Percentiles rank a stretch among this genome's conserved stretches.
Conservation (phyloP, 2,797 vertebrate genomes). For the Pantherophis vulpinus region DNA sequence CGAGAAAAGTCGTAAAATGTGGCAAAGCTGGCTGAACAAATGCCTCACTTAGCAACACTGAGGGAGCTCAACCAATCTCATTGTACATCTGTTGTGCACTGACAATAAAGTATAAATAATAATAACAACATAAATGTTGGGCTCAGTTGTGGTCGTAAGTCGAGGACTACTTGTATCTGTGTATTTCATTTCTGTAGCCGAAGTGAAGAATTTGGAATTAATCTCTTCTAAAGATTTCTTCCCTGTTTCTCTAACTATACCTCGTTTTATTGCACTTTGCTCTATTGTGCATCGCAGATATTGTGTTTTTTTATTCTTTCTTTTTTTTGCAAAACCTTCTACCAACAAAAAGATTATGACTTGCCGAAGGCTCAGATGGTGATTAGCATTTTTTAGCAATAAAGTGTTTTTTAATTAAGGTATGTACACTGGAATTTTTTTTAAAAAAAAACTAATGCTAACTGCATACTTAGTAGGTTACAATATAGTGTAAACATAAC, state of each 20-base stretch:
- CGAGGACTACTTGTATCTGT: background rate
- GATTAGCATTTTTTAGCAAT: background rate
- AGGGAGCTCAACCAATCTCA: too few relatives aligned
- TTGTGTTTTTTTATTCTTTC: background rate
- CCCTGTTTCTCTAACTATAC: background rate
- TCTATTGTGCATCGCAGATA: background rate
- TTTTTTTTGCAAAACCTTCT: background rate
- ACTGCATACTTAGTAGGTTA: background rate
- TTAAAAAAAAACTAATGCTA: background rate
- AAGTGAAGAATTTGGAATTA: background rate
- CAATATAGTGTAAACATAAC: background rate
- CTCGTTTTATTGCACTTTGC: background rate
- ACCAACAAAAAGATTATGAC: background rate
- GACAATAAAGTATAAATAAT: too few relatives aligned
- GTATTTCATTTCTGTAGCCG: background rate
- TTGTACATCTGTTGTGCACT: too few relatives aligned
- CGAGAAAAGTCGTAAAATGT: accelerated
- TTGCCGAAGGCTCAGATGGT: background rate
- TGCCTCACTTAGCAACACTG: too few relatives aligned
- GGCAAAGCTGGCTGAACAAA: background rate
- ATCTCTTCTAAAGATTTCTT: background rate
- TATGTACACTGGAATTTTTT: background rate
- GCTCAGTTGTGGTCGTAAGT: background rate
- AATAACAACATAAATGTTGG: background rate
- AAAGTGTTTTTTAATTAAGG: background rate